phyloP scores from a whole-genome alignment of 2,888 invertebrate species.

The Xiphydria camelus region DNA sequence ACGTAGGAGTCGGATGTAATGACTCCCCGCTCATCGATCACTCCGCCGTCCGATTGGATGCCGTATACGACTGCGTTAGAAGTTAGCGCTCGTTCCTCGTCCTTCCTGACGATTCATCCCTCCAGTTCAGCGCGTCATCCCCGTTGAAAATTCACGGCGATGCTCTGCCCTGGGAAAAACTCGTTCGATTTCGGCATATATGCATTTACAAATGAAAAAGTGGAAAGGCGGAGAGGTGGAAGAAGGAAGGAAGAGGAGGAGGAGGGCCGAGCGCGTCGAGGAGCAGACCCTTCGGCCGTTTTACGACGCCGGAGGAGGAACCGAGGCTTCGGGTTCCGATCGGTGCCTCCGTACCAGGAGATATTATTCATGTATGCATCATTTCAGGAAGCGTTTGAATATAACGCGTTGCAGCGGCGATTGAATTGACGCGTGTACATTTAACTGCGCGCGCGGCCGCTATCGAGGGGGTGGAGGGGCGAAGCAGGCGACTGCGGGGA shows the following conservation, averaged over 20 bases:
- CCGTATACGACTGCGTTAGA: too few species aligned
- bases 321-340: neutral
- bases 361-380: conserved; percentile 32
- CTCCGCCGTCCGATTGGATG: too few species aligned
- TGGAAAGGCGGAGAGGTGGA: neutral
- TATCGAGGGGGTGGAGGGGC: neutral
- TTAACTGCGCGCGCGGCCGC: conserved; percentile 11
- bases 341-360: neutral
- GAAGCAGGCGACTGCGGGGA: conserved; percentile 11
- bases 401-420: conserved; percentile 23
- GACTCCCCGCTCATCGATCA: too few species aligned
- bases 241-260: neutral
- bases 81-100: too few species aligned
- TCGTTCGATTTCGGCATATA: too few species aligned
- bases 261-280: neutral
- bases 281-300: conserved; percentile 1
- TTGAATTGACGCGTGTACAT: conserved; percentile 21
- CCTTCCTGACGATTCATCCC: too few species aligned
- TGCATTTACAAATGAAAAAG: too few species aligned
- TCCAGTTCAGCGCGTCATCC: too few species aligned
- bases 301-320: too few species aligned
- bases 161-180: too few species aligned
- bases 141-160: too few species aligned
- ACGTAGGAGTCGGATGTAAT: too few species aligned
- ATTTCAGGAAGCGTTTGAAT: conserved; percentile 32